A percentile compares a stretch with the other conserved stretches of the same genome.
Conservation (phyloP, 2,113 vertebrate genomes). For the Thalassarche chlororhynchos region DNA sequence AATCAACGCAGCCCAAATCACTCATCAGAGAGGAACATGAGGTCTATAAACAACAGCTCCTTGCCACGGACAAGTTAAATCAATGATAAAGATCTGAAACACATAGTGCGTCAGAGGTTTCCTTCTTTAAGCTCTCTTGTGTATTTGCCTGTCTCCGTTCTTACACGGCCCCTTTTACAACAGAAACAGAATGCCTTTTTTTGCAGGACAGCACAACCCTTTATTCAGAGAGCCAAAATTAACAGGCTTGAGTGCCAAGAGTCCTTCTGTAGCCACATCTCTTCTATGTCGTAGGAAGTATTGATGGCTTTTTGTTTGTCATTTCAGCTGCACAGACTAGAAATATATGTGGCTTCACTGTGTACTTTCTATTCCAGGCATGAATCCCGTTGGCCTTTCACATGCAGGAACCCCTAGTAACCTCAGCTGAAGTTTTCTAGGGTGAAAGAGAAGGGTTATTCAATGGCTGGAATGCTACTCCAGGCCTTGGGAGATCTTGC, state of each 20-base stretch:
- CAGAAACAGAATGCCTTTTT: slow-evolving; percentile 1
- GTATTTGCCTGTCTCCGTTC: neutral
- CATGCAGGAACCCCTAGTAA: neutral
- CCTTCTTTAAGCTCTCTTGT: slow-evolving; percentile 25
- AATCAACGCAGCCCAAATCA: neutral
- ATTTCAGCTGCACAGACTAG: slow-evolving; percentile 6
- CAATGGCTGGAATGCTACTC: neutral
- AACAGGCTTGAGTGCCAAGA: neutral
- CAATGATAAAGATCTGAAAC: slow-evolving; percentile 32
- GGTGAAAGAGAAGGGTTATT: neutral
- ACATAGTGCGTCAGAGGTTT: neutral
- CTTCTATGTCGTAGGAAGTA: neutral
- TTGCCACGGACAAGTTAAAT: neutral
- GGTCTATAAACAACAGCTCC: neutral
- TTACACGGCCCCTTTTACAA: neutral
- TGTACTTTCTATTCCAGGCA: neutral
- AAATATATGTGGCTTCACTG: neutral
- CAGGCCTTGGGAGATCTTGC: neutral
- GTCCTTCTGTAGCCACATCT: slow-evolving; percentile 4
- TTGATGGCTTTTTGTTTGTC: slow-evolving; percentile 26
- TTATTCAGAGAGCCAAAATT: slow-evolving; percentile 36
- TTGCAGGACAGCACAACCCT: neutral
- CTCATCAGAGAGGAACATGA: neutral
- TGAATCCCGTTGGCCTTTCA: neutral
- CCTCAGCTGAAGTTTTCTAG: neutral